Percentiles rank a stretch among this genome's conserved stretches.
These are phyloP conservation scores for Lasioglossum albipes DNA, from an alignment of 1,140 invertebrate species.

Conservation along the genomic window DNA sequence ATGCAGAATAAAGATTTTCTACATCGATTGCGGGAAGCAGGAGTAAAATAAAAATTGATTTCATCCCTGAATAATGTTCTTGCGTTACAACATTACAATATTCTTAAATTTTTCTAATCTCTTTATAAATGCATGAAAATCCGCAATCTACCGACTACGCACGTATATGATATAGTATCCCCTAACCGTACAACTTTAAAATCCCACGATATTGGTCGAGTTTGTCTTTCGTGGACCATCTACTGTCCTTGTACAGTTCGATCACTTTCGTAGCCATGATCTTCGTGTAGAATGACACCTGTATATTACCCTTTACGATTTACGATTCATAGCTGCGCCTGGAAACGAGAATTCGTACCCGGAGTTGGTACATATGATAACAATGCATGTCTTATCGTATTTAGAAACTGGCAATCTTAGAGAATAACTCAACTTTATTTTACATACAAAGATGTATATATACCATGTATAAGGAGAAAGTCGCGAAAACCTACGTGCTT, in stretches of 20 bases:
- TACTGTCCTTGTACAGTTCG: slow-evolving; percentile 77
- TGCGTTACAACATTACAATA: too few species aligned
- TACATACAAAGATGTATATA: slow-evolving; percentile 28
- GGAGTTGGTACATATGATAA: neutral
- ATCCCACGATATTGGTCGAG: slow-evolving; percentile 83
- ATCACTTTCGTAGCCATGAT: slow-evolving; percentile 45
- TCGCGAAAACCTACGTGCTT: neutral
- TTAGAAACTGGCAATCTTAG: neutral
- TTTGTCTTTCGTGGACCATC: slow-evolving; percentile 84
- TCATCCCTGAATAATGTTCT: too few species aligned
- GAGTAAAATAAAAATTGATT: too few species aligned
- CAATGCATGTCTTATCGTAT: neutral
- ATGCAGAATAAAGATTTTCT: too few species aligned
- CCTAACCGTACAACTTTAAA: slow-evolving; percentile 82
- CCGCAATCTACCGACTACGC: too few species aligned
- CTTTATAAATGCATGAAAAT: too few species aligned
- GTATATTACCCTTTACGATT: neutral
- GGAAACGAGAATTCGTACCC: neutral
- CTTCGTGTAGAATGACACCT: too few species aligned
- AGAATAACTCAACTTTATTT: slow-evolving; percentile 49
- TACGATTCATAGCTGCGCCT: neutral
- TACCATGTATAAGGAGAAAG: slow-evolving; percentile 29
- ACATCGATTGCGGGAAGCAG: too few species aligned
- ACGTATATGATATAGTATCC: too few species aligned
- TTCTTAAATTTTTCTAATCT: too few species aligned